A percentile compares a stretch with the other conserved stretches of the same genome.
These are phyloP conservation scores for Neomonachus schauinslandi DNA, from an alignment of 2,113 vertebrate species.

Conservation along the genomic window DNA sequence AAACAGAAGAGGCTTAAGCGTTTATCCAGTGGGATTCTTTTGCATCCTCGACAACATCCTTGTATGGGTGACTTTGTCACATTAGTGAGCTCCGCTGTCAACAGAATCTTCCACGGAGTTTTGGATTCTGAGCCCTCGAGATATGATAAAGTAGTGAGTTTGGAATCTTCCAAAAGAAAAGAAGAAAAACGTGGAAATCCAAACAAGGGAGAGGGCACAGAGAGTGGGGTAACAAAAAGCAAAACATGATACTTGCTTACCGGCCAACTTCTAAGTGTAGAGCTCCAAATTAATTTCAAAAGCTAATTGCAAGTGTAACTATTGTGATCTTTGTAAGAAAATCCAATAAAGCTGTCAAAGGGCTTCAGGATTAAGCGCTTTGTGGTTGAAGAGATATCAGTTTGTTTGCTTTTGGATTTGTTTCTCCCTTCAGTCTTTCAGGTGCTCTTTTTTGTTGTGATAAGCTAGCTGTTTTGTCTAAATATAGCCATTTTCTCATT, in stretches of 20 bases:
- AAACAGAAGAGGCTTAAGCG: conserved; percentile 70
- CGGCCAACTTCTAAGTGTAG: conserved; percentile 44
- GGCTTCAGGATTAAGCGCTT: conserved; percentile 34
- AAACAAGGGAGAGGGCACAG: conserved; percentile 65
- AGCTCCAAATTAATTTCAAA: conserved; percentile 65
- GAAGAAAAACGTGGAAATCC: conserved; percentile 54
- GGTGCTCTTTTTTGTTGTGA: conserved; percentile 33
- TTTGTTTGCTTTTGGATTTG: conserved; percentile 50
- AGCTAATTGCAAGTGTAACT: conserved; percentile 54
- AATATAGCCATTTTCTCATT: conserved; percentile 53
- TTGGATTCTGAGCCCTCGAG: conserved; percentile 60
- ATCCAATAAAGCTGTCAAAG: conserved; percentile 65
- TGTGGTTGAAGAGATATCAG: conserved; percentile 11
- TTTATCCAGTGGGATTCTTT: conserved; percentile 80
- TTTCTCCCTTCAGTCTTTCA: conserved; percentile 17
- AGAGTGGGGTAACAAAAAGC: conserved; percentile 31
- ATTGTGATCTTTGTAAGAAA: conserved; percentile 63
- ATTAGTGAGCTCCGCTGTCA: not conserved
- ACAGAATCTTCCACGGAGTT: conserved; percentile 60
- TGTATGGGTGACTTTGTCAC: conserved; percentile 55
- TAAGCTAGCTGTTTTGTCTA: not conserved
- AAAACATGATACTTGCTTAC: conserved; percentile 56
- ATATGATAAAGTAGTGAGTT: conserved; percentile 62
- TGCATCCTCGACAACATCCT: not conserved
- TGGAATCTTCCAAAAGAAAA: conserved; percentile 69